Percentiles rank a stretch among this genome's conserved stretches.
Conservation (phyloP, 2,113 vertebrate genomes). For the Raja brachyura region DNA sequence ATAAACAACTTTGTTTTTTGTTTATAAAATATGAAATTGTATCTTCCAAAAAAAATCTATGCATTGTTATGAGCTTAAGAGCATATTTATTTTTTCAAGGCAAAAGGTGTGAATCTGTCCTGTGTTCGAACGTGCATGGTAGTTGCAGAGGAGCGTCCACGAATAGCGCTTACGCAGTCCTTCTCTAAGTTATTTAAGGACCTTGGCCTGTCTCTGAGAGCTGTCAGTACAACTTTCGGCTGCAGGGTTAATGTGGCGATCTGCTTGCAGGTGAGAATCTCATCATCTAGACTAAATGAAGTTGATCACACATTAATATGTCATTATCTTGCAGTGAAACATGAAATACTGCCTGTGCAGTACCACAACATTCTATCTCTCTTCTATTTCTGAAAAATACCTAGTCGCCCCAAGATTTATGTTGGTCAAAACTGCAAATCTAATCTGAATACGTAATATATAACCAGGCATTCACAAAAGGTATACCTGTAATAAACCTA, state of each 20-base stretch:
- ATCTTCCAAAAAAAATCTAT: too few species aligned
- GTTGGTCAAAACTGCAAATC: neutral
- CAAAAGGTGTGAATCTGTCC: conserved; percentile 82
- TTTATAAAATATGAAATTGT: neutral
- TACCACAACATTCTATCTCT: neutral
- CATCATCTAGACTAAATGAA: neutral
- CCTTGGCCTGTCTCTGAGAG: conserved; percentile 80
- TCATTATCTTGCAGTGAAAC: neutral
- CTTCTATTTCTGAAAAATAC: neutral
- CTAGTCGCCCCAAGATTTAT: neutral
- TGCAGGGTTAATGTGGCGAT: conserved; percentile 92
- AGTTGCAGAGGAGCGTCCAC: conserved; percentile 87
- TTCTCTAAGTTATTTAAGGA: conserved; percentile 97
- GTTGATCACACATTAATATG: neutral
- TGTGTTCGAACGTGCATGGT: conserved; percentile 95
- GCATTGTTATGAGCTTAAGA: neutral
- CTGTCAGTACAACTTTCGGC: conserved; percentile 93
- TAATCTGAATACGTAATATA: too few species aligned
- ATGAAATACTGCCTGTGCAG: neutral
- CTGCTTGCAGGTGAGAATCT: conserved; percentile 80
- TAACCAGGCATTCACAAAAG: neutral
- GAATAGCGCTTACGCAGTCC: conserved; percentile 79
- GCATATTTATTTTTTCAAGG: conserved; percentile 50
- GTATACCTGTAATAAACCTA: neutral
- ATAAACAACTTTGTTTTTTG: neutral